phyloP scores from a whole-genome alignment of 2,888 invertebrate species.

The Melanotus villosus region DNA sequence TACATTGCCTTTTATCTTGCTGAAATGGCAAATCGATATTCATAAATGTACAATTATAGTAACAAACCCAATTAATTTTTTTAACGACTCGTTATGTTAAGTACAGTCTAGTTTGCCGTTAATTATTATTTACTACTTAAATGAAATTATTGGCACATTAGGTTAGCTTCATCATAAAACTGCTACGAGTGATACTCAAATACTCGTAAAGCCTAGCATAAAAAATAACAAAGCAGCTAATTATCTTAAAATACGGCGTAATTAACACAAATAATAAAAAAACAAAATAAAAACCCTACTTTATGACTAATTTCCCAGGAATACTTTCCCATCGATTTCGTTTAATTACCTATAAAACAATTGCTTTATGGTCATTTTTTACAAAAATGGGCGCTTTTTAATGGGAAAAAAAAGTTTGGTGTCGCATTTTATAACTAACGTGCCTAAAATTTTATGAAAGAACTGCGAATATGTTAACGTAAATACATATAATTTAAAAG shows the following conservation, averaged over 20 bases:
- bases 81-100: too few relatives aligned
- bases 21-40: too few relatives aligned
- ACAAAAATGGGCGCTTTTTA: not conserved
- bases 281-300: not conserved
- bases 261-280: not conserved
- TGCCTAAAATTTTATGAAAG: not conserved
- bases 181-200: too few relatives aligned
- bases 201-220: not conserved
- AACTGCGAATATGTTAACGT: too few relatives aligned
- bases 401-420: not conserved
- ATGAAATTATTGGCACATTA: too few relatives aligned
- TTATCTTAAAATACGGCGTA: constrained; percentile 1
- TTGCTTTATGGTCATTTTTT: not conserved
- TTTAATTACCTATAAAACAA: constrained; percentile 4
- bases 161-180: too few relatives aligned
- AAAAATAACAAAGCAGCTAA: not conserved
- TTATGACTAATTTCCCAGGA: constrained; percentile 7
- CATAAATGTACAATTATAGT: too few relatives aligned
- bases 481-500: too few relatives aligned
- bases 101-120: too few relatives aligned
- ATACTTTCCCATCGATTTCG: not conserved
- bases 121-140: too few relatives aligned
- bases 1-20: too few relatives aligned
- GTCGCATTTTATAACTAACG: not conserved
- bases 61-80: too few relatives aligned